Evolutionary conservation across 2,797 vertebrate species (phyloP).

Genomic region (Anisognathus igniventris): DNA sequence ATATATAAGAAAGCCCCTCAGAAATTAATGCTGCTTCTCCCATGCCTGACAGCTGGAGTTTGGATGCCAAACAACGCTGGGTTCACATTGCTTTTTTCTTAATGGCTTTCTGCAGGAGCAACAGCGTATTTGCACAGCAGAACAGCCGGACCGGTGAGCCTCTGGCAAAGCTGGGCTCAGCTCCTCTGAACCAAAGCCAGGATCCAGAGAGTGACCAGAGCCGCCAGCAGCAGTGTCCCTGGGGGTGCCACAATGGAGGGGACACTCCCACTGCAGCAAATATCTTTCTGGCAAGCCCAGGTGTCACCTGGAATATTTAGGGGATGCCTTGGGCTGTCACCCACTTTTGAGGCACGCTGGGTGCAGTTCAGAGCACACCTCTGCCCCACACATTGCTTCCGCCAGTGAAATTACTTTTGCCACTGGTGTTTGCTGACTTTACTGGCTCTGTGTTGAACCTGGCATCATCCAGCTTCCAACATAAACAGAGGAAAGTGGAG

Average conservation of each 20-base stretch:
- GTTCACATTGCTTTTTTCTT: neutral
- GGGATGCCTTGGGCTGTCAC: neutral
- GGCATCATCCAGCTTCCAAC: neutral
- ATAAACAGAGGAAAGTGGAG: neutral
- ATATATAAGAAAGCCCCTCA: neutral
- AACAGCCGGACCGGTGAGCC: neutral
- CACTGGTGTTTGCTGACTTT: neutral
- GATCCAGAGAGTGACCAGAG: neutral
- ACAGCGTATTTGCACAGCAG: neutral
- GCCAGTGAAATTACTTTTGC: neutral
- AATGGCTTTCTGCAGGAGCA: neutral
- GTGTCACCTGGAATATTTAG: neutral
- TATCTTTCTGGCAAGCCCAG: neutral
- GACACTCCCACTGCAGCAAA: neutral
- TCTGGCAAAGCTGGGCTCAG: neutral
- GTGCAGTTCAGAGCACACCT: neutral
- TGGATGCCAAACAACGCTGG: neutral
- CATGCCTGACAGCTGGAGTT: neutral
- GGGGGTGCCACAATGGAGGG: accelerated
- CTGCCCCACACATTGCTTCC: neutral
- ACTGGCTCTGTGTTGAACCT: neutral
- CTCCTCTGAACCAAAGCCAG: neutral
- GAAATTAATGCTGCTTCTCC: slow-evolving; percentile 33
- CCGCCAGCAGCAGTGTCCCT: accelerated
- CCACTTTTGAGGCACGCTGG: accelerated